Base-by-base conservation (phyloP, 2,113 vertebrate genomes). In the Malurus elegans region DNA sequence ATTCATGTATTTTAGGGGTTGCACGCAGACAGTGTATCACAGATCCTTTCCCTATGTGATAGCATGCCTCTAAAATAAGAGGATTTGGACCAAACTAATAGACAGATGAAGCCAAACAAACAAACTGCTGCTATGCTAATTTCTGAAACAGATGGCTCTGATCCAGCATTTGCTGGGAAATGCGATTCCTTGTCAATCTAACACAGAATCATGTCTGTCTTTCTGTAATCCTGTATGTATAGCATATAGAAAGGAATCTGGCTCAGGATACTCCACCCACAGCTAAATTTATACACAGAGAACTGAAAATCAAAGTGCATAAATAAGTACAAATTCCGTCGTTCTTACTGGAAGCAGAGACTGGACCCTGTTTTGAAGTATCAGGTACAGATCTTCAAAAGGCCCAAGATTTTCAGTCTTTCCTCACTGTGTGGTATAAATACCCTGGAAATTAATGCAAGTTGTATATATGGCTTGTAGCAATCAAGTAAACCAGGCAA, bases 81-180 rank as follows among this genome's bases (percentile, higher is more conserved):
- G 73, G 62, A 95, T 90, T 97, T 93, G 94, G 86, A 95, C 64
- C 82, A 90, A 96, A 94, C 80, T 93, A 94, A 94, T 42, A 92
- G 88, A 94, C 88, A 96, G 80, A 94, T 91, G 88, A 96, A 96
- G 76, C 66, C 92, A 96, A 94, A 96, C 91, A 94, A 95, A 96
- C 96, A 95, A 95, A 93, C 45, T 87, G 85, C 90, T 86, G 92
- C 90, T 93, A 92, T 91, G 91, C 70, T 92, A 95, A 95, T 96
- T 85, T 95, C 86, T 93, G 90, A 96, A 96, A 95, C 92, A 97
- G 92, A 96, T 97, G 92, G 93, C 80, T 95, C 60, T 45, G 45
- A 91, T 95, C 88, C 95, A 93, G 51, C 71, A 79, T 92, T 91
- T 90, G 91, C 79, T 80, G 91, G 91, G 73, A 84, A 96, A 82